A percentile compares a stretch with the other conserved stretches of the same genome.
These are phyloP conservation scores for Drosophila crucigera DNA, from an alignment of 2,888 invertebrate genomes.

Conservation along the genomic window DNA sequence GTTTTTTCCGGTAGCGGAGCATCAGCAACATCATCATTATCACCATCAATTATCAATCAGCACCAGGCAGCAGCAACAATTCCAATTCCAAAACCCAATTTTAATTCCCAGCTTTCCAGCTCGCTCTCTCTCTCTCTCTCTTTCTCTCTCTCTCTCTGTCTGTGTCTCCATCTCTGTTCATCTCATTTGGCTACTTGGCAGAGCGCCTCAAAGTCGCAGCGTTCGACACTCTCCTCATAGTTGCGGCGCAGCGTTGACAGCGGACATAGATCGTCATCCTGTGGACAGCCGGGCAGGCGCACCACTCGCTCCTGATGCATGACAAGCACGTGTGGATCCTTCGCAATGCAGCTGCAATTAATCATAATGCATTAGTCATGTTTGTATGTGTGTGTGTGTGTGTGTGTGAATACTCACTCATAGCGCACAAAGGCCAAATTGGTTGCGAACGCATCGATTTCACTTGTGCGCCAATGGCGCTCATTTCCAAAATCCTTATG, in stretches of 20 bases:
- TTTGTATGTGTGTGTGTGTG: not conserved
- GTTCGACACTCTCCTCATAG: constrained; percentile 87
- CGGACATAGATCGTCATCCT: constrained; percentile 88
- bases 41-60: constrained; percentile 1
- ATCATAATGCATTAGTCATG: not conserved
- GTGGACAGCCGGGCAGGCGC: constrained; percentile 89
- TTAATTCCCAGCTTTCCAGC: constrained; percentile 4
- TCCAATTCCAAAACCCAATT: constrained; percentile 4
- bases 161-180: not conserved
- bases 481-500: constrained; percentile 86
- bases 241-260: constrained; percentile 87
- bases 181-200: constrained; percentile 85
- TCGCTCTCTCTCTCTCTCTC: not conserved
- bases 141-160: not conserved
- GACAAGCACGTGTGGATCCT: constrained; percentile 87
- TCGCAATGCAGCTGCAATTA: constrained; percentile 66
- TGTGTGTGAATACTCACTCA: constrained; percentile 86
- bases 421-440: constrained; percentile 92
- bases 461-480: constrained; percentile 87
- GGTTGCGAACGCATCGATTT: constrained; percentile 92
- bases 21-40: constrained; percentile 22
- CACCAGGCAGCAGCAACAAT: constrained; percentile 14
- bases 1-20: constrained; percentile 40
- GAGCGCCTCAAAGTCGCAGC: constrained; percentile 89
- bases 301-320: constrained; percentile 91